Evolutionary conservation across 2,797 vertebrate genomes (phyloP).

Genomic region (Scolopax rusticola): DNA sequence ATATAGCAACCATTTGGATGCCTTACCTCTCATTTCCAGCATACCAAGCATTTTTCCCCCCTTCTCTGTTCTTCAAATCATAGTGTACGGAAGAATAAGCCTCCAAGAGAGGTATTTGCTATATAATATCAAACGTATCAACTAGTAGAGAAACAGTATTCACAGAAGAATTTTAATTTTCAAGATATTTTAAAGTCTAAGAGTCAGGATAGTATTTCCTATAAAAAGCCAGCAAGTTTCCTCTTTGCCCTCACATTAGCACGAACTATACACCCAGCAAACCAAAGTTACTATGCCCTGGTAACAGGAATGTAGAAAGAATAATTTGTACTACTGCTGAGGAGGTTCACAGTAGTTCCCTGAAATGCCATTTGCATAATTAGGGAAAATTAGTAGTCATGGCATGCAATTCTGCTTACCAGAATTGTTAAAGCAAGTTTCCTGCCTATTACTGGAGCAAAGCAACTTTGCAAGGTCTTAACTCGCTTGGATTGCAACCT

Average conservation of each 20-base stretch:
- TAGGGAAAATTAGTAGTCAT: neutral
- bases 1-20: neutral
- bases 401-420: neutral
- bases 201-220: neutral
- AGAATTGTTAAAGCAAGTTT: neutral
- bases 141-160: neutral
- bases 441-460: neutral
- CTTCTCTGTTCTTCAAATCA: neutral
- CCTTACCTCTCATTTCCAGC: conserved; percentile 11
- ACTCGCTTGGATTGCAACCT: neutral
- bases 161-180: neutral
- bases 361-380: neutral
- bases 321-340: neutral
- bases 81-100: neutral
- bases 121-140: neutral
- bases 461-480: neutral
- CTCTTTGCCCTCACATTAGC: neutral
- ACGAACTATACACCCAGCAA: neutral
- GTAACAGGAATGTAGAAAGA: neutral
- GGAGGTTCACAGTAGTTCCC: neutral
- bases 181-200: neutral
- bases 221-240: neutral
- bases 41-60: neutral
- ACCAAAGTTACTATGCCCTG: neutral
- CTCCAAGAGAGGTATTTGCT: neutral